These are phyloP conservation scores for Slavum lentiscoides DNA, from an alignment of 2,888 invertebrate species.

Conservation along the genomic window DNA sequence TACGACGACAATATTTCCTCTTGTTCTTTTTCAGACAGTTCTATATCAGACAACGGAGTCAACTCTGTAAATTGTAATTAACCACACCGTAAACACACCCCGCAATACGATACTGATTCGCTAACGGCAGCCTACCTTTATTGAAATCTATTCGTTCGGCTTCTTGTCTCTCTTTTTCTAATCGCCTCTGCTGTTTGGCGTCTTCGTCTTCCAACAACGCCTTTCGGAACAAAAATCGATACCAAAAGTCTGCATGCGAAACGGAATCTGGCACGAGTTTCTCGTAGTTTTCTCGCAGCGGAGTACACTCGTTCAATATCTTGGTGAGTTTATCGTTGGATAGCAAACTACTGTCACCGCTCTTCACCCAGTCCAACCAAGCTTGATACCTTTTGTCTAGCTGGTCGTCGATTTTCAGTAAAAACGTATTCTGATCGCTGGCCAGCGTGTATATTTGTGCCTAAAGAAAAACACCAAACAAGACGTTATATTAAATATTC, in stretches of 20 bases:
- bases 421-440: slow-evolving; percentile 73
- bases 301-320: slow-evolving; percentile 66
- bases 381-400: slow-evolving; percentile 65
- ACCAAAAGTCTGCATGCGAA: slow-evolving; percentile 78
- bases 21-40: slow-evolving; percentile 73
- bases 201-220: slow-evolving; percentile 76
- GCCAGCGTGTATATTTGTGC: slow-evolving; percentile 73
- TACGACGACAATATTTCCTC: slow-evolving; percentile 70
- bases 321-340: slow-evolving; percentile 67
- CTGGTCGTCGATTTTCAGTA: slow-evolving; percentile 68
- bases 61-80: slow-evolving; percentile 64
- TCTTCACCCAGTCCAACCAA: slow-evolving; percentile 66
- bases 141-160: slow-evolving; percentile 63
- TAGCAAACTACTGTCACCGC: slow-evolving; percentile 60
- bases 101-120: not conserved
- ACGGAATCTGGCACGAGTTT: slow-evolving; percentile 74
- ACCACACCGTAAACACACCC: not conserved
- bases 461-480: slow-evolving; percentile 60
- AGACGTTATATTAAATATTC: slow-evolving; percentile 27
- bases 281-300: slow-evolving; percentile 67
- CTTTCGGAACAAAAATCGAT: slow-evolving; percentile 79
- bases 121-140: slow-evolving; percentile 60
- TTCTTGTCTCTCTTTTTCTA: slow-evolving; percentile 62
- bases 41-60: slow-evolving; percentile 62
- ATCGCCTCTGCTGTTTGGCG: slow-evolving; percentile 67